Percentiles rank a stretch among this genome's conserved stretches.
Conservation (phyloP, 1,140 invertebrate genomes). For the Drosophila ficusphila region DNA sequence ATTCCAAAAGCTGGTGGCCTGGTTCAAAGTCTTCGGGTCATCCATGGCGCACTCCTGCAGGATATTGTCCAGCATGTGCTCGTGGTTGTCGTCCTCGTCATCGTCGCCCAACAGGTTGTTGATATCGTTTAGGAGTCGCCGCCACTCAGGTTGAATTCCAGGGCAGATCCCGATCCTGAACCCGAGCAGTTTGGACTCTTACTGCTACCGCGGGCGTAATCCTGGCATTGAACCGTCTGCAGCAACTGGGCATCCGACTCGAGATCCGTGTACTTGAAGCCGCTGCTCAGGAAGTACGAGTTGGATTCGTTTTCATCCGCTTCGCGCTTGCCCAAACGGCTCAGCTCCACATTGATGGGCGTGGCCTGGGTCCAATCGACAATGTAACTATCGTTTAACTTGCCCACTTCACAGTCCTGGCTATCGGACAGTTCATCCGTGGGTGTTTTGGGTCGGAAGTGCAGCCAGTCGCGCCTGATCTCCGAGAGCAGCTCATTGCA, state of each 20-base stretch:
- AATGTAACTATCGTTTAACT: slow-evolving; percentile 66
- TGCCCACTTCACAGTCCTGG: slow-evolving; percentile 35
- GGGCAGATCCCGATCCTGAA: slow-evolving; percentile 54
- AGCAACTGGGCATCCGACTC: slow-evolving; percentile 76
- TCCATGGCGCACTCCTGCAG: slow-evolving; percentile 82
- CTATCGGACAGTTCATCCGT: slow-evolving; percentile 68
- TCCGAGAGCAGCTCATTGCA: slow-evolving; percentile 82
- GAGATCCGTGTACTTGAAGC: slow-evolving; percentile 78
- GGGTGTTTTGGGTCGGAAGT: slow-evolving; percentile 91
- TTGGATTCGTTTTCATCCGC: slow-evolving; percentile 3
- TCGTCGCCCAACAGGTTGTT: slow-evolving; percentile 79
- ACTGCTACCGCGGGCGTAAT: slow-evolving; percentile 66
- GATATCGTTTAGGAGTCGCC: slow-evolving; percentile 80
- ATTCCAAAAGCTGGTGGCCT: slow-evolving; percentile 83
- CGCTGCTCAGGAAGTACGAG: slow-evolving; percentile 64
- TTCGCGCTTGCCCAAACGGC: slow-evolving; percentile 71
- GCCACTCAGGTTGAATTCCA: slow-evolving; percentile 81
- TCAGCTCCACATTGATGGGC: slow-evolving; percentile 86
- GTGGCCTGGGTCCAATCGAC: slow-evolving; percentile 85
- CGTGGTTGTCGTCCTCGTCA: slow-evolving; percentile 67
- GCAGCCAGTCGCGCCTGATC: slow-evolving; percentile 86
- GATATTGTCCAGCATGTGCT: slow-evolving; percentile 83
- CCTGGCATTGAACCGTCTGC: slow-evolving; percentile 63
- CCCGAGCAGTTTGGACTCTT: slow-evolving; percentile 67
- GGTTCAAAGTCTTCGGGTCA: slow-evolving; percentile 78